These are phyloP conservation scores for Monochamus saltuarius DNA, from an alignment of 1,140 invertebrate species.

Conservation along the genomic window DNA sequence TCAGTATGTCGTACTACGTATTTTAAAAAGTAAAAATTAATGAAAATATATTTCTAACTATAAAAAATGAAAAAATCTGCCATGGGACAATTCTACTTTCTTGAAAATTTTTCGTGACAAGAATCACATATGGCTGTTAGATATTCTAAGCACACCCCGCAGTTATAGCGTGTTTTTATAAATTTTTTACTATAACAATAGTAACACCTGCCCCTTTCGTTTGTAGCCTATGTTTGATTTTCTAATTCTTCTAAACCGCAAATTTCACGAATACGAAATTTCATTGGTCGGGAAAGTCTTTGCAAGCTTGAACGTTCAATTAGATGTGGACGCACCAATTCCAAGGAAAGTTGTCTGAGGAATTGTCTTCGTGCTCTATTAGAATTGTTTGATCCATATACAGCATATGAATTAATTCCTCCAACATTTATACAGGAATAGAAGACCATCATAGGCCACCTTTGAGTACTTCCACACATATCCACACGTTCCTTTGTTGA, in stretches of 20 bases:
- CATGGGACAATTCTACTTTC: too few species aligned
- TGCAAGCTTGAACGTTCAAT: not conserved
- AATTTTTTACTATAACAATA: too few species aligned
- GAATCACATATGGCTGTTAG: too few species aligned
- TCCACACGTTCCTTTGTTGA: constrained; percentile 15
- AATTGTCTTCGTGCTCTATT: not conserved
- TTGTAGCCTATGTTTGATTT: constrained; percentile 4
- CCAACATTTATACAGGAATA: constrained; percentile 14
- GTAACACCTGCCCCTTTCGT: too few species aligned
- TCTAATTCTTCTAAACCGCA: not conserved
- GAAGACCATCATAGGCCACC: constrained; percentile 22
- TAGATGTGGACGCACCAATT: not conserved
- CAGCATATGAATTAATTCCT: constrained; percentile 19
- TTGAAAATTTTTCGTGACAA: too few species aligned
- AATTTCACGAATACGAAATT: not conserved
- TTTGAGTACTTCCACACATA: constrained; percentile 6
- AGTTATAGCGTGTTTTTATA: too few species aligned
- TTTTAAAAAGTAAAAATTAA: too few species aligned
- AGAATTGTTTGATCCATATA: constrained; percentile 8
- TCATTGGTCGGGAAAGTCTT: not conserved
- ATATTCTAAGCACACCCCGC: too few species aligned
- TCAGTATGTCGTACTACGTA: too few species aligned
- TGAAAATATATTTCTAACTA: too few species aligned
- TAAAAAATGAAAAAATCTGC: too few species aligned
- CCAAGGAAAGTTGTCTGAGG: not conserved